These are phyloP conservation scores for Fratercula arctica DNA, from an alignment of 2,797 vertebrate genomes.

Conservation along the genomic window DNA sequence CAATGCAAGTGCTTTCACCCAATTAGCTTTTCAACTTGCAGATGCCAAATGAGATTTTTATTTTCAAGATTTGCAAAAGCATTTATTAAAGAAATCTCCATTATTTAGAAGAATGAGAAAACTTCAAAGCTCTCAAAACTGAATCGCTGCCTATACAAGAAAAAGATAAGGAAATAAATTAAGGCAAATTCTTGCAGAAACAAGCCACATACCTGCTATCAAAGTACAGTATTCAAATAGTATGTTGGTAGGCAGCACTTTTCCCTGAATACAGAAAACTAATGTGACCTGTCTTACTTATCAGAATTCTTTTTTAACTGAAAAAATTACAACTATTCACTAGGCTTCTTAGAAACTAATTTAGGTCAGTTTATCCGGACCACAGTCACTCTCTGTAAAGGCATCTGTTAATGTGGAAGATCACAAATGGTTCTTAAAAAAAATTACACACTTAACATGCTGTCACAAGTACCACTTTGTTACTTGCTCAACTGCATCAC, in stretches of 20 bases:
- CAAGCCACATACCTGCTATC: neutral
- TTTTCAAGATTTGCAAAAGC: conserved; percentile 30
- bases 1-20: conserved; percentile 16
- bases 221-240: neutral
- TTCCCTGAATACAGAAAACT: neutral
- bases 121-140: neutral
- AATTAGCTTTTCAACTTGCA: conserved; percentile 54
- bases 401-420: neutral
- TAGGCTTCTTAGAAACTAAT: neutral
- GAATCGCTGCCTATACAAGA: neutral
- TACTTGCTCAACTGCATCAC: neutral
- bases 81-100: conserved; percentile 18
- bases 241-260: neutral
- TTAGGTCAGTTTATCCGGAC: neutral
- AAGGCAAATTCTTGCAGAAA: neutral
- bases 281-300: neutral
- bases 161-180: conserved; percentile 26
- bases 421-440: neutral
- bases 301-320: neutral
- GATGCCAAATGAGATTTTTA: conserved; percentile 36
- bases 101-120: conserved; percentile 41
- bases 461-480: neutral
- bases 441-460: neutral
- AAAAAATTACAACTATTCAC: neutral
- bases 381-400: neutral